phyloP scores from a whole-genome alignment of 2,888 invertebrate species.

The Hemithea aestivaria region DNA sequence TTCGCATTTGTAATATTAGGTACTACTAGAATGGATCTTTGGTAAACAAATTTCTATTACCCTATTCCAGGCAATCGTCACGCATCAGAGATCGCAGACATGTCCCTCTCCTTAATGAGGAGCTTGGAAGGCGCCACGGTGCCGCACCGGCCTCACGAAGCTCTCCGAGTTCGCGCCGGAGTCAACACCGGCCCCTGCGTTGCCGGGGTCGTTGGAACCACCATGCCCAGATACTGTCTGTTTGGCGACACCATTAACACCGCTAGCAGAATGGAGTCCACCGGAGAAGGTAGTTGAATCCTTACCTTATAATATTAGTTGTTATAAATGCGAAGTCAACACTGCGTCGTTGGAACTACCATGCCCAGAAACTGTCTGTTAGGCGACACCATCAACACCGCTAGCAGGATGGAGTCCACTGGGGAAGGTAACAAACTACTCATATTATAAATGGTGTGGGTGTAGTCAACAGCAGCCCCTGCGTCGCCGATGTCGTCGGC shows the following conservation, averaged over 20 bases:
- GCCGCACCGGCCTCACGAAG: constrained; percentile 71
- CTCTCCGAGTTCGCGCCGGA: constrained; percentile 75
- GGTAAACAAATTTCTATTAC: too few species aligned
- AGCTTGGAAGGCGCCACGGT: constrained; percentile 74
- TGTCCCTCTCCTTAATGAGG: constrained; percentile 77
- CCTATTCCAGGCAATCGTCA: constrained; percentile 75
- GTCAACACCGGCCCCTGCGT: constrained; percentile 83
- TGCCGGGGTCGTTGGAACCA: constrained; percentile 87
- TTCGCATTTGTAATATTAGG: too few species aligned
- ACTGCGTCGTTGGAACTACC: constrained; percentile 77
- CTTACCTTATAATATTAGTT: too few species aligned
- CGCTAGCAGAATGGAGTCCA: constrained; percentile 85
- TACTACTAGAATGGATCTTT: too few species aligned
- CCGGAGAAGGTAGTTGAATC: constrained; percentile 80
- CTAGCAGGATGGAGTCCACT: constrained; percentile 44
- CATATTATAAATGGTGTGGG: too few species aligned
- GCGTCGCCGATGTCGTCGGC: constrained; percentile 82
- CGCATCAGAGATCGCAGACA: constrained; percentile 80
- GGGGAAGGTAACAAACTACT: too few species aligned
- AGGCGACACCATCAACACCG: constrained; percentile 82
- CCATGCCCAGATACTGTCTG: constrained; percentile 92
- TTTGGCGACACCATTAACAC: constrained; percentile 94
- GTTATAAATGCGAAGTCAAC: not conserved
- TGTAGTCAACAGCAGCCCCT: too few species aligned
- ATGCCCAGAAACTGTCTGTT: constrained; percentile 35